A percentile compares a stretch with the other conserved stretches of the same genome.
phyloP scores from a whole-genome alignment of 2,113 vertebrate genomes.

The Riparia riparia region DNA sequence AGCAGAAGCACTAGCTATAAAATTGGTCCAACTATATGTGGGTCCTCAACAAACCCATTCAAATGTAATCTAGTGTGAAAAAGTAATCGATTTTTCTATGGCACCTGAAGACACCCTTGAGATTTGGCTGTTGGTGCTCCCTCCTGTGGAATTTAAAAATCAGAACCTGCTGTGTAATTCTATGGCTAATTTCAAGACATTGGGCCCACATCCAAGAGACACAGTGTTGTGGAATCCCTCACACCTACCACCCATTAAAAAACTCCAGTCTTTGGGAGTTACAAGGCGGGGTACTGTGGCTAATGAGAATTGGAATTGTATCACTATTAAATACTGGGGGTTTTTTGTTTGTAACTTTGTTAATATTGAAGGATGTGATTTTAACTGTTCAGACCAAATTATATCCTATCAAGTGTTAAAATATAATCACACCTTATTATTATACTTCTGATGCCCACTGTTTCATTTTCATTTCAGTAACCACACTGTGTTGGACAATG shows the following conservation, averaged over 20 bases:
- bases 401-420: background rate
- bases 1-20: background rate
- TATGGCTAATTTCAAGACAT: background rate
- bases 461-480: background rate
- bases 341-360: background rate
- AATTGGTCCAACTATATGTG: background rate
- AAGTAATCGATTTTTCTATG: background rate
- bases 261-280: background rate
- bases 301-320: background rate
- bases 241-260: background rate
- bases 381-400: background rate
- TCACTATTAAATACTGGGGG: background rate
- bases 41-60: background rate
- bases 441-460: background rate
- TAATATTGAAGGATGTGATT: background rate
- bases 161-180: background rate
- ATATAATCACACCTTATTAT: background rate
- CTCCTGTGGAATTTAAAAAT: background rate
- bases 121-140: background rate
- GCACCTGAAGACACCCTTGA: background rate
- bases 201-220: background rate
- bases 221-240: background rate
- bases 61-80: background rate
- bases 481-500: background rate
- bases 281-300: background rate